phyloP scores from a whole-genome alignment of 2,888 invertebrate species.

The Agriopis aurantiaria region DNA sequence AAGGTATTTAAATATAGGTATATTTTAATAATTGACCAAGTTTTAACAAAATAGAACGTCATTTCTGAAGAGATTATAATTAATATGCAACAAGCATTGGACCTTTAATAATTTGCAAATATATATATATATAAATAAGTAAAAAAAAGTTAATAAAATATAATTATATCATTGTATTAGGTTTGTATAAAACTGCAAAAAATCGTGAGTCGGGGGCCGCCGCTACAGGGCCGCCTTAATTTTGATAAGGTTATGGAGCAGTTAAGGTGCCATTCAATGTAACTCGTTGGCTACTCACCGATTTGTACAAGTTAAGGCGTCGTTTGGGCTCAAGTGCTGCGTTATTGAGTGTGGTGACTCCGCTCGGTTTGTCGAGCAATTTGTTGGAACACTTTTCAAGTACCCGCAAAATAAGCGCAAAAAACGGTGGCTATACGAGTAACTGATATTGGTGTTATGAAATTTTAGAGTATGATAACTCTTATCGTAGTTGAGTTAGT shows the following conservation, averaged over 20 bases:
- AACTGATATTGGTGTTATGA: neutral
- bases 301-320: slow-evolving; percentile 35
- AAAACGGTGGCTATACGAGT: neutral
- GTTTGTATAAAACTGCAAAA: neutral
- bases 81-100: no score
- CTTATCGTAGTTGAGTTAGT: no score
- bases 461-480: neutral
- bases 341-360: slow-evolving; percentile 33
- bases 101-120: neutral
- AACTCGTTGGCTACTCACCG: slow-evolving; percentile 34
- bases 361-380: neutral
- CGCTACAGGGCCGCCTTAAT: neutral
- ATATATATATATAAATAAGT: no score
- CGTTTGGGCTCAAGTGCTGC: slow-evolving; percentile 29
- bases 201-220: neutral
- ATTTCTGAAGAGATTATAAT: no score
- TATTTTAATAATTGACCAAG: no score
- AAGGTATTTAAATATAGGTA: no score
- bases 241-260: slow-evolving; percentile 31
- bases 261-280: slow-evolving; percentile 37
- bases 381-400: slow-evolving; percentile 5
- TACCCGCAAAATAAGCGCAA: neutral
- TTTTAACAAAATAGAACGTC: no score
- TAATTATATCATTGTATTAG: no score
- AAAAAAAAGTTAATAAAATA: no score